These are phyloP conservation scores for Heterochromis multidens DNA, from an alignment of 2,113 vertebrate species.

Conservation along the genomic window DNA sequence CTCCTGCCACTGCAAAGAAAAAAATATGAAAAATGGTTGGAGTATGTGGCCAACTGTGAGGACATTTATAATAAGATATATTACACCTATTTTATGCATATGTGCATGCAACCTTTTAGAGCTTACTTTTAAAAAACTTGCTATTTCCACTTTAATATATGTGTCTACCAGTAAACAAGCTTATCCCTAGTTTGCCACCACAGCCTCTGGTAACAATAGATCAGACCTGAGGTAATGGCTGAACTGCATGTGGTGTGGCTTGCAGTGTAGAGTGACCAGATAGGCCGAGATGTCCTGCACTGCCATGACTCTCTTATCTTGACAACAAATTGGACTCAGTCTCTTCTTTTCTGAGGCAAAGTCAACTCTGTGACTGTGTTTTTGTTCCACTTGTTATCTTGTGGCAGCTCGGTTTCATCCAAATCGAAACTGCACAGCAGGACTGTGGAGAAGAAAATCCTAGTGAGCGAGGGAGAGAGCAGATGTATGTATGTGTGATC, in stretches of 20 bases:
- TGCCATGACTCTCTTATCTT: conserved; percentile 15
- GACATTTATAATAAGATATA: background rate
- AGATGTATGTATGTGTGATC: conserved; percentile 11
- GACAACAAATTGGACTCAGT: conserved; percentile 6
- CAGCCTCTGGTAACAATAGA: background rate
- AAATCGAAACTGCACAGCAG: conserved; percentile 26
- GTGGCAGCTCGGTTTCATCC: conserved; percentile 17
- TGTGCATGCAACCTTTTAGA: background rate
- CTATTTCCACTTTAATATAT: background rate
- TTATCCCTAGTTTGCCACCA: background rate
- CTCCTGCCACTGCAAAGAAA: background rate
- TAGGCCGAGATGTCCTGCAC: background rate
- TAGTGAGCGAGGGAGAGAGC: background rate
- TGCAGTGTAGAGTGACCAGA: background rate
- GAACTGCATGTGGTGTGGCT: background rate
- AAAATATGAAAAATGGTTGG: background rate
- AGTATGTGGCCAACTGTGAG: background rate
- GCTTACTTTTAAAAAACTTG: background rate
- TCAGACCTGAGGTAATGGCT: background rate
- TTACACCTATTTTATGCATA: background rate
- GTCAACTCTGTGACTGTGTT: conserved; percentile 14
- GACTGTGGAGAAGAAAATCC: conserved; percentile 10
- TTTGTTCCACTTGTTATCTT: conserved; percentile 45
- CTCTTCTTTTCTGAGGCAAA: background rate
- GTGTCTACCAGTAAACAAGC: background rate